Conservation (phyloP, 2,888 invertebrate genomes). For the Xestia rhomboidea region DNA sequence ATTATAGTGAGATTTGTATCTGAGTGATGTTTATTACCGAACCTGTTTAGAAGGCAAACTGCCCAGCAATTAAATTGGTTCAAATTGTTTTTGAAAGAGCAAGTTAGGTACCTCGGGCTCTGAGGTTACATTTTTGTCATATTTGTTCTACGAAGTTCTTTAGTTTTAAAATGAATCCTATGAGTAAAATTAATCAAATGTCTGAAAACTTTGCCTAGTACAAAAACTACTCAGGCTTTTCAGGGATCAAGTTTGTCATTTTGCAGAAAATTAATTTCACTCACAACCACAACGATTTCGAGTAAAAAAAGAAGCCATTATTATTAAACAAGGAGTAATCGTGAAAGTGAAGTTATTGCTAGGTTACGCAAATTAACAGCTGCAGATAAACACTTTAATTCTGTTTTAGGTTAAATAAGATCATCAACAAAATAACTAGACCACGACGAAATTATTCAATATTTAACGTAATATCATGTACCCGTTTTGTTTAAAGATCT, state of each 20-base stretch:
- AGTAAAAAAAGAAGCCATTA: neutral
- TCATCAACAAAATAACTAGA: conserved; percentile 45
- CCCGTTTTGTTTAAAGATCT: neutral
- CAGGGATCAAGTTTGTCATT: conserved; percentile 2
- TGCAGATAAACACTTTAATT: conserved; percentile 21
- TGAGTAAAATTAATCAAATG: neutral
- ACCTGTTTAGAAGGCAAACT: conserved; percentile 23
- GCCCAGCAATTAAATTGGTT: conserved; percentile 20
- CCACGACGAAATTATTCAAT: conserved; percentile 51
- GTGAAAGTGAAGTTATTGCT: conserved; percentile 9
- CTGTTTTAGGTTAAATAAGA: conserved; percentile 45
- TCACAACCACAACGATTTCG: too few relatives aligned
- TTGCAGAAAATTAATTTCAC: neutral
- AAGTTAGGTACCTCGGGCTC: neutral
- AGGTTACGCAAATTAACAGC: conserved; percentile 22
- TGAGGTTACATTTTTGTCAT: neutral
- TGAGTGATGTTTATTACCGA: conserved; percentile 23
- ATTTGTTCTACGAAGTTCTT: neutral
- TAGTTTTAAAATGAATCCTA: neutral
- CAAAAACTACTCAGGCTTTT: conserved; percentile 13
- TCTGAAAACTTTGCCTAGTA: neutral
- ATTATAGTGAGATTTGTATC: conserved; percentile 52
- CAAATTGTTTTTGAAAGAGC: conserved; percentile 26
- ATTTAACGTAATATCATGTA: conserved; percentile 40
- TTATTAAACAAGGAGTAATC: neutral